Evolutionary conservation across 1,140 invertebrate species (phyloP).

Genomic region (Meloidogyne hapla): DNA sequence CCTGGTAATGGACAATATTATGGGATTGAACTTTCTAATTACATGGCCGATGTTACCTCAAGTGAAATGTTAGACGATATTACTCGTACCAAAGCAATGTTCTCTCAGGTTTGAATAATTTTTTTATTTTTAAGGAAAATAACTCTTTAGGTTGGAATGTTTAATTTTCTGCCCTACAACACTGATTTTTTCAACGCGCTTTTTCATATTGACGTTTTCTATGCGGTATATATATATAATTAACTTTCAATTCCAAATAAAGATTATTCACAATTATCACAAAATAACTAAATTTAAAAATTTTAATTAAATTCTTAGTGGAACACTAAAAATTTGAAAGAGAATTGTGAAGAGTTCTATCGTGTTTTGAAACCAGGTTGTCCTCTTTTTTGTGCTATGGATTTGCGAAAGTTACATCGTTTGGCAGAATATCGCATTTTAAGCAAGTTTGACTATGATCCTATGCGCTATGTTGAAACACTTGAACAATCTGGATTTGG

Average conservation of each 20-base stretch:
- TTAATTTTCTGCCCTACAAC: slow-evolving; percentile 38
- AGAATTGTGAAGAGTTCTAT: slow-evolving; percentile 31
- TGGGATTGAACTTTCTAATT: slow-evolving; percentile 35
- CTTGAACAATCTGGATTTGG: slow-evolving; percentile 38
- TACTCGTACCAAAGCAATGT: slow-evolving; percentile 13
- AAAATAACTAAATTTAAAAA: too few relatives aligned
- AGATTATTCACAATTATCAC: too few relatives aligned
- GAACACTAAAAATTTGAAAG: slow-evolving; percentile 1
- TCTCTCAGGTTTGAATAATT: background rate
- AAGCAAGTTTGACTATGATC: slow-evolving; percentile 29
- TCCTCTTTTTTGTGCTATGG: slow-evolving; percentile 33
- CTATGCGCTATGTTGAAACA: slow-evolving; percentile 33
- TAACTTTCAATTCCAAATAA: too few relatives aligned
- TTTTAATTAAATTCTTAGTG: too few relatives aligned
- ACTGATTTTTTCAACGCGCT: slow-evolving; percentile 37
- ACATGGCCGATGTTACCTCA: slow-evolving; percentile 26
- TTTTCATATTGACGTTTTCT: slow-evolving; percentile 48
- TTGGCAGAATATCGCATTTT: slow-evolving; percentile 34
- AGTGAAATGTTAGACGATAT: background rate
- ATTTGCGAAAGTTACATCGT: slow-evolving; percentile 38
- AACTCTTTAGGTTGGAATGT: slow-evolving; percentile 28
- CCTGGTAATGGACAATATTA: slow-evolving; percentile 32
- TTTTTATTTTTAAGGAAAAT: background rate
- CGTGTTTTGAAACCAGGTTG: slow-evolving; percentile 39
- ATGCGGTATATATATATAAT: too few relatives aligned